A percentile compares a stretch with the other conserved stretches of the same genome.
These are phyloP conservation scores for Parapsyche elsis DNA, from an alignment of 1,140 invertebrate species.

Conservation along the genomic window DNA sequence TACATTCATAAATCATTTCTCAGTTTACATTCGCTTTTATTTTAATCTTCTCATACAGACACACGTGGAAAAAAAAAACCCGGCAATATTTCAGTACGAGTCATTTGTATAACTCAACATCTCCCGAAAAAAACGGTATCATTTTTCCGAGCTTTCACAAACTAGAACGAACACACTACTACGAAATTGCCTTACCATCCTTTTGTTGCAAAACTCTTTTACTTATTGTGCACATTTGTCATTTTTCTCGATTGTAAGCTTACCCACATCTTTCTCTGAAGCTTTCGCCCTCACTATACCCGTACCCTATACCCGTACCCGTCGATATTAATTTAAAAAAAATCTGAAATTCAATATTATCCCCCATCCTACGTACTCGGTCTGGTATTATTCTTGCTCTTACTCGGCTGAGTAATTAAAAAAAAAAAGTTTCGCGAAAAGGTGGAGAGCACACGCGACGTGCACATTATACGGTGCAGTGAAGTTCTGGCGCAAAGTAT, in stretches of 20 bases:
- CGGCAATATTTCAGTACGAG: neutral
- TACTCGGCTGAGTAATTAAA: neutral
- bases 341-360: no score
- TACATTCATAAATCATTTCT: no score
- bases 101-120: neutral
- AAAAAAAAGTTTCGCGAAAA: neutral
- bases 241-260: neutral
- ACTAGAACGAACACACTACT: neutral
- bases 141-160: neutral
- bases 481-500: neutral
- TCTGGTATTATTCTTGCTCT: no score
- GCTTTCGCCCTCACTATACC: no score
- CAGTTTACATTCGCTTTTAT: no score
- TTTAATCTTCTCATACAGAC: no score
- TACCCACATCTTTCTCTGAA: no score
- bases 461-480: neutral
- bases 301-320: no score
- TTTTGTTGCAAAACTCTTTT: neutral
- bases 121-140: neutral
- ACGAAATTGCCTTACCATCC: neutral
- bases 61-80: neutral
- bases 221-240: neutral
- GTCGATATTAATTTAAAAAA: no score
- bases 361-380: no score
- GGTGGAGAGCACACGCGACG: neutral